phyloP scores from a whole-genome alignment of 2,113 vertebrate genomes.

The Phylloscopus whistleri region DNA sequence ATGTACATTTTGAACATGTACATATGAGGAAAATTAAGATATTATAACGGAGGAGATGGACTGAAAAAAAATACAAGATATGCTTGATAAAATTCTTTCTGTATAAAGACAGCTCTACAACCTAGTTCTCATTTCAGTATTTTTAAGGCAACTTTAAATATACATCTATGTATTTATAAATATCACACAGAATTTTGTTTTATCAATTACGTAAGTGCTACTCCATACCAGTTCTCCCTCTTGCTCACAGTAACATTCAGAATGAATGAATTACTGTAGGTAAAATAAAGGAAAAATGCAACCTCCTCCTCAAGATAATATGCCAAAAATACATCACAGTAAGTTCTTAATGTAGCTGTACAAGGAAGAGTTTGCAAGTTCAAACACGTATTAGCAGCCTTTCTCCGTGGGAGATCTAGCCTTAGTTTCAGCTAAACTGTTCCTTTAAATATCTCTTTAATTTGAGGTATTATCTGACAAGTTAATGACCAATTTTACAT shows the following conservation, averaged over 20 bases:
- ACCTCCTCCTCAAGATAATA: conserved; percentile 20
- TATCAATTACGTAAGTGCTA: neutral
- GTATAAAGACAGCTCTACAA: neutral
- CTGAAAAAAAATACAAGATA: neutral
- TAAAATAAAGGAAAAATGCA: conserved; percentile 20
- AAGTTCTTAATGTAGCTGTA: neutral
- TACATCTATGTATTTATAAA: neutral
- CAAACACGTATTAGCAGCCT: neutral
- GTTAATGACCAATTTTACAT: neutral
- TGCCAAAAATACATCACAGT: neutral
- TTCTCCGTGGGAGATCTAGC: neutral
- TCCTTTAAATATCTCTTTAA: neutral
- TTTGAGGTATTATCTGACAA: neutral
- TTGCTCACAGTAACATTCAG: neutral
- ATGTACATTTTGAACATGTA: neutral
- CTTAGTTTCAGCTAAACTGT: neutral
- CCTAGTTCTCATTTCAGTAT: neutral
- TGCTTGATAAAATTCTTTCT: neutral
- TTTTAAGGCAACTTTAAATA: conserved; percentile 14
- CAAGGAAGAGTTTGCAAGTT: conserved; percentile 3
- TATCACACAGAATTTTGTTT: neutral
- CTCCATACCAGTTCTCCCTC: neutral
- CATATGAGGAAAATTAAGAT: neutral
- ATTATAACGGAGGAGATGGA: neutral
- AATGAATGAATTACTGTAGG: conserved; percentile 12